Conservation (phyloP, 1,140 invertebrate species). For the Ceratosolen fusciceps region DNA sequence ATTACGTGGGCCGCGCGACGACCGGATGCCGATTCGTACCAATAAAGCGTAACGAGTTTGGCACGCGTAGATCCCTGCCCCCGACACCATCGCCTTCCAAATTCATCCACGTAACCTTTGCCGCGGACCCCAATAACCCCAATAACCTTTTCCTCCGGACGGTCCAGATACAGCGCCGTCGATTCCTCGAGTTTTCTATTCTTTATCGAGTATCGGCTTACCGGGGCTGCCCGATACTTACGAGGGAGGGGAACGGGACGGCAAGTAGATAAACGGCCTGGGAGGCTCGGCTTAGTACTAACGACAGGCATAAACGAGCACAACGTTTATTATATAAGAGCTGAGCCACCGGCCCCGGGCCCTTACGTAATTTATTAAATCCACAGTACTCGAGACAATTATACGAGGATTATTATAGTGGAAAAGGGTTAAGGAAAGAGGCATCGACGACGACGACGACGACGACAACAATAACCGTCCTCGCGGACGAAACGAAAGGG, state of each 20-base stretch:
- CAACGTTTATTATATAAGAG: neutral
- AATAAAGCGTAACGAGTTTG: constrained; percentile 30
- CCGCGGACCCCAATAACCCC: neutral
- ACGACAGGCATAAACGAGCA: neutral
- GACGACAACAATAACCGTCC: constrained; percentile 8
- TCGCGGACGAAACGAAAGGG: neutral
- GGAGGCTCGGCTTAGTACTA: no score
- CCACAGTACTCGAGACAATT: neutral
- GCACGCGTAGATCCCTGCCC: neutral
- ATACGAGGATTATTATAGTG: constrained; percentile 1
- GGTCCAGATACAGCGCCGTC: no score
- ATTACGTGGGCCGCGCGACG: constrained; percentile 46
- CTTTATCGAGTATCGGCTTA: neutral
- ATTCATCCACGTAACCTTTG: neutral
- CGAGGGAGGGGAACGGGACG: neutral
- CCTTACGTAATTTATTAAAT: neutral
- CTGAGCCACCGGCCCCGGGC: neutral
- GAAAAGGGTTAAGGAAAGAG: no score
- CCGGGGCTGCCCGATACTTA: neutral
- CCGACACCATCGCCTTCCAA: neutral
- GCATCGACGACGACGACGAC: no score
- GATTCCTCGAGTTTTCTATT: no score
- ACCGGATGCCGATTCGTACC: neutral
- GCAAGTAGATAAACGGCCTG: no score
- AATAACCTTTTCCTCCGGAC: no score